Evolutionary conservation across 2,888 invertebrate species (phyloP).

Genomic region (Spatulosminthurus flaviceps): DNA sequence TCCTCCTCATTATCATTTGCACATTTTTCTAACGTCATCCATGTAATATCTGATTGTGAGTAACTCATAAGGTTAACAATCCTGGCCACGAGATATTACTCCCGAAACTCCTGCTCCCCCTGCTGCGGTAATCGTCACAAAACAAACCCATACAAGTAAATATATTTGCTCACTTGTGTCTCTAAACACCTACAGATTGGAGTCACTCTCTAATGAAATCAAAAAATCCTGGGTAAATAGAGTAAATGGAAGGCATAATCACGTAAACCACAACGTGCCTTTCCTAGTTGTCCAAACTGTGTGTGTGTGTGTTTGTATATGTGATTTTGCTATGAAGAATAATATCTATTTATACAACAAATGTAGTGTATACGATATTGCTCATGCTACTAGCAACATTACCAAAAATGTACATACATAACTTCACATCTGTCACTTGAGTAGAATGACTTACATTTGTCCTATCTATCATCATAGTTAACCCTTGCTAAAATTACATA

Average conservation of each 20-base stretch:
- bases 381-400: too few species aligned
- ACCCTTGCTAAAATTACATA: too few species aligned
- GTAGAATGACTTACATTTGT: too few species aligned
- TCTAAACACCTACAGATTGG: background rate
- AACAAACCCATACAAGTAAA: slow-evolving; percentile 21
- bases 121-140: background rate
- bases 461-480: too few species aligned
- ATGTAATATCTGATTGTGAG: background rate
- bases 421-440: too few species aligned
- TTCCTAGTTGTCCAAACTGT: background rate
- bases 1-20: slow-evolving; percentile 7
- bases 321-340: too few species aligned
- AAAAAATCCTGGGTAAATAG: slow-evolving; percentile 23
- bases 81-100: background rate
- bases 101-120: slow-evolving; percentile 2
- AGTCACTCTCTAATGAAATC: slow-evolving; percentile 30
- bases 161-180: slow-evolving; percentile 19
- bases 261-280: background rate
- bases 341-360: too few species aligned
- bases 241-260: background rate
- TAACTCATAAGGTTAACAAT: background rate
- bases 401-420: too few species aligned
- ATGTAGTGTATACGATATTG: too few species aligned
- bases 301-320: too few species aligned
- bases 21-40: background rate